These are phyloP conservation scores for Eudemis profundana DNA, from an alignment of 2,888 invertebrate species.

Conservation along the genomic window DNA sequence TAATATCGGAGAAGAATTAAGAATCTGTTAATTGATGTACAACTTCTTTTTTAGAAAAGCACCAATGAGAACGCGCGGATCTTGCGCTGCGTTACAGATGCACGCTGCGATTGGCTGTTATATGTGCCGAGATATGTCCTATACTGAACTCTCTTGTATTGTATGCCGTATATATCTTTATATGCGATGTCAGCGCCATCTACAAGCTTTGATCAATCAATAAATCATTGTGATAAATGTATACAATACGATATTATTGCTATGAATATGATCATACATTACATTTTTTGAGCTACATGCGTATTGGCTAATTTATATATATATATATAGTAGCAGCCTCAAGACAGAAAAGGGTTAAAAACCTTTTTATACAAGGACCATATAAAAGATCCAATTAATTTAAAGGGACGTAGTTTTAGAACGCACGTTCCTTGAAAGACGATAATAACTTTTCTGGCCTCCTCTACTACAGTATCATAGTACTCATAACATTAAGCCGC, in stretches of 20 bases:
- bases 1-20: too few relatives aligned
- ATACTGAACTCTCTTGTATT: too few relatives aligned
- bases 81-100: too few relatives aligned
- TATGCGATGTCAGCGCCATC: not conserved
- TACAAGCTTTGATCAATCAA: conserved; percentile 1
- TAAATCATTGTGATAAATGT: conserved; percentile 20
- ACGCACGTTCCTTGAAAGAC: not conserved
- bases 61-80: too few relatives aligned
- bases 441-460: conserved; percentile 22
- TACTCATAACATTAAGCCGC: conserved; percentile 15
- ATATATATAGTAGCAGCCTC: conserved; percentile 20
- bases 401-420: conserved; percentile 20
- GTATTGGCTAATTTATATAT: conserved; percentile 31
- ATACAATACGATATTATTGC: conserved; percentile 42
- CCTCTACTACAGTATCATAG: conserved; percentile 17
- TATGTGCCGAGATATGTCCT: too few relatives aligned
- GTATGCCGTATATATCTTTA: too few relatives aligned
- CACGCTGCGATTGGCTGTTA: too few relatives aligned
- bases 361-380: too few relatives aligned
- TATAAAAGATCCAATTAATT: too few relatives aligned
- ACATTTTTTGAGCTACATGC: conserved; percentile 38
- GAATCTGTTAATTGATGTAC: too few relatives aligned
- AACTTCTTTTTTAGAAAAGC: too few relatives aligned
- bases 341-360: not conserved
- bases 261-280: conserved; percentile 32